Percentiles rank a stretch among this genome's conserved stretches.
Conservation (phyloP, 2,797 vertebrate species). For the Ctenopoma kingsleyae region DNA sequence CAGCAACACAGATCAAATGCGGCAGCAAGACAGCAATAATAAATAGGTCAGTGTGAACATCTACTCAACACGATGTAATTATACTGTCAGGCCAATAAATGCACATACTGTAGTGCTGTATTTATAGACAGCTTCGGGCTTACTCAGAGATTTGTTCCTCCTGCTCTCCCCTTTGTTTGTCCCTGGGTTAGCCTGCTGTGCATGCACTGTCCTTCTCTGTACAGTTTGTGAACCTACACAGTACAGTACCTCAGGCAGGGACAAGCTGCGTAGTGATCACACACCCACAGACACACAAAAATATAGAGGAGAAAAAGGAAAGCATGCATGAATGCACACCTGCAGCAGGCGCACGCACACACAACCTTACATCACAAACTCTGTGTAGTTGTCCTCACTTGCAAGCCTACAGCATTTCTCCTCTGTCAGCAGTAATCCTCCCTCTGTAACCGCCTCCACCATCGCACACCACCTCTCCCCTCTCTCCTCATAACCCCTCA, state of each 20-base stretch:
- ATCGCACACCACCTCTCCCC: conserved; percentile 36
- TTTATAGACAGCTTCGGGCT: conserved; percentile 43
- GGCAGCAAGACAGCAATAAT: conserved; percentile 41
- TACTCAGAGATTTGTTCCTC: conserved; percentile 40
- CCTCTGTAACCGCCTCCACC: conserved; percentile 53
- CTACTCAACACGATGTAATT: conserved; percentile 63
- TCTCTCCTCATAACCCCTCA: conserved; percentile 59
- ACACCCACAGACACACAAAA: conserved; percentile 35
- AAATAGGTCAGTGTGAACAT: conserved; percentile 67
- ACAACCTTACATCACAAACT: conserved; percentile 54
- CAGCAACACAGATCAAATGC: conserved; percentile 33
- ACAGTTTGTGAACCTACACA: conserved; percentile 50
- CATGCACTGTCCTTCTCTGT: conserved; percentile 53
- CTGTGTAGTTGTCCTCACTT: conserved; percentile 59
- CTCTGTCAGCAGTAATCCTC: conserved; percentile 80
- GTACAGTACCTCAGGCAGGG: conserved; percentile 53
- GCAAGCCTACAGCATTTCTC: conserved; percentile 69
- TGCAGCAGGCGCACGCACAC: conserved; percentile 56
- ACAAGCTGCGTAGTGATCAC: conserved; percentile 40
- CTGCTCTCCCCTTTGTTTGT: conserved; percentile 35
- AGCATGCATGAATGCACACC: conserved; percentile 55
- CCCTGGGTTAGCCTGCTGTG: conserved; percentile 39
- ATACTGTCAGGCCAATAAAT: conserved; percentile 56
- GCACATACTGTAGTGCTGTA: conserved; percentile 43
- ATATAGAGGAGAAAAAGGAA: conserved; percentile 40